These are phyloP conservation scores for Cryptocheilus praepositus DNA, from an alignment of 2,888 invertebrate species.

Conservation along the genomic window DNA sequence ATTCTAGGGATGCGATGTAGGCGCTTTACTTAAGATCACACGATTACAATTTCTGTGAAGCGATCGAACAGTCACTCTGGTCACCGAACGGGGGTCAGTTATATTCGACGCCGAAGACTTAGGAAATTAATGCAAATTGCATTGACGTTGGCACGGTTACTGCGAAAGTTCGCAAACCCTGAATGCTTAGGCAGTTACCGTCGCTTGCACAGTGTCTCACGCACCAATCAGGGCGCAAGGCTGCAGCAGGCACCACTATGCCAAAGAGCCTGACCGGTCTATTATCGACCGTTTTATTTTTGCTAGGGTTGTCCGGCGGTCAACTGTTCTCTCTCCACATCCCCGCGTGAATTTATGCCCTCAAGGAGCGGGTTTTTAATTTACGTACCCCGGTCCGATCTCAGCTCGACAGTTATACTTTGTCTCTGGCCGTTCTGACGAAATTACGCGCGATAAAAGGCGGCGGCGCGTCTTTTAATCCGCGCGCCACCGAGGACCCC, in stretches of 20 bases:
- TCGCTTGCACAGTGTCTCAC: neutral
- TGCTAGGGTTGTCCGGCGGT: slow-evolving; percentile 11
- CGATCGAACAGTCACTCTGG: no score
- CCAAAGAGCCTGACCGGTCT: neutral
- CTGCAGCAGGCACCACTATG: slow-evolving; percentile 9
- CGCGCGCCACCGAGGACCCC: no score
- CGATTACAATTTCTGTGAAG: no score
- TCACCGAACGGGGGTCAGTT: neutral
- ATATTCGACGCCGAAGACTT: neutral
- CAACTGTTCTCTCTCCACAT: neutral
- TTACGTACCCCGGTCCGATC: neutral
- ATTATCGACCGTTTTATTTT: slow-evolving; percentile 17
- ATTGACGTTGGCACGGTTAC: slow-evolving; percentile 12
- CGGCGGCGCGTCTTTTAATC: no score
- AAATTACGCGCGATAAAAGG: no score
- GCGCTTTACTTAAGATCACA: no score
- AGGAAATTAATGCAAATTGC: slow-evolving; percentile 3
- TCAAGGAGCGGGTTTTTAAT: slow-evolving; percentile 1
- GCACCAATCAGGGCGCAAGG: slow-evolving; percentile 4
- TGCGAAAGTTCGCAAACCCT: slow-evolving; percentile 3
- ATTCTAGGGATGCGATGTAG: no score
- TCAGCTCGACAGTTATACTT: neutral
- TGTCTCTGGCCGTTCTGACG: no score
- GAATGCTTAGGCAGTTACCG: neutral
- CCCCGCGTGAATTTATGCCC: slow-evolving; percentile 6